Base-by-base conservation (phyloP, 1,140 invertebrate genomes). In the Octopus sinensis region DNA sequence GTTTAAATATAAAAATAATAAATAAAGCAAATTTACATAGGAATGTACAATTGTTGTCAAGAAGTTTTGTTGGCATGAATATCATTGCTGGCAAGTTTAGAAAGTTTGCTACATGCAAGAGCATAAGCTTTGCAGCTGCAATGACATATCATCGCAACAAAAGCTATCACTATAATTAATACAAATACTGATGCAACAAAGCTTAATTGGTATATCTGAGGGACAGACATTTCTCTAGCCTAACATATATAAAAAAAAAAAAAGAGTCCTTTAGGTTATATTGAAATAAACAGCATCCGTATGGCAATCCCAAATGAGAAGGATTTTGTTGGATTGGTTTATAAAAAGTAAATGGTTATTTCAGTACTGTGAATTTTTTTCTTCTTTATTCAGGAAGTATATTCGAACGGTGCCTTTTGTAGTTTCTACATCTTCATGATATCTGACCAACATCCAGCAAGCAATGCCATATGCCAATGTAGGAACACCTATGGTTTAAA, bases 391-490 rank as follows among this genome's bases (percentile, higher is more conserved):
- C 76, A 96, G 91, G 90, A 97, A 98, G 90, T 96, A 96, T 88
- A 97, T 96, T 84, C 93, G 93, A 0, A 97, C 94, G 80, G 92
- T 90, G 23, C 95, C 95, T 85, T 93, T 92, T 53, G 93, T 88
- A 78, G 96, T 95, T 81, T 92, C 85, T 12, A 97, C 95, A 68
- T 93, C 91, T 92, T 98, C 96, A 84, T 91, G 91, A 88, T 96
- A 95, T 85, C 91, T 94, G 84, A 97, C 96, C 76, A 98, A 90
- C 85, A 93, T 93, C 82, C 93, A 94, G 12, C 96, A 96, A 68
- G 95, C 95, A 82, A 97, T 89, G 83, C 97, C 97, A 92, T 98
- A 98, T 52, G 96, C 93, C 79, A 98, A 89, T 87, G 95, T 96
- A 79, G 96, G 96, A 85, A 98, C 93, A 87, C 96, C 96, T 97